Conservation (phyloP, 1,140 invertebrate genomes). For the Olivierus martensii region DNA sequence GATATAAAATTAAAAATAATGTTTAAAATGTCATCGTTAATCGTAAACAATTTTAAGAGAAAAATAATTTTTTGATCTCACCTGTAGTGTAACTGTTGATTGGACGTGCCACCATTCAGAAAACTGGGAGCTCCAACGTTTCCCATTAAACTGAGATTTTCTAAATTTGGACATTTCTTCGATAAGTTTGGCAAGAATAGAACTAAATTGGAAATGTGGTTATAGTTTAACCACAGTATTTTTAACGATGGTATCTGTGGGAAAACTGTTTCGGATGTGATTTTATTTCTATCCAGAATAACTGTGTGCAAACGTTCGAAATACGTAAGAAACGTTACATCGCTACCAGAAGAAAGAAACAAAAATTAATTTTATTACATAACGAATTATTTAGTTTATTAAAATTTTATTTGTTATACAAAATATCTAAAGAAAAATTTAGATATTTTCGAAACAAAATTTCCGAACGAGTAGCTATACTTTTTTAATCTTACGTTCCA, state of each 20-base stretch:
- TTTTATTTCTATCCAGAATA: conserved; percentile 56
- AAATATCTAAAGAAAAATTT: no score
- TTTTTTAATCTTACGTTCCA: no score
- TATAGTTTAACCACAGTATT: conserved; percentile 63
- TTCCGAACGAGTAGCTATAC: no score
- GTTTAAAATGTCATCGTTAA: no score
- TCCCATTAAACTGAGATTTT: conserved; percentile 58
- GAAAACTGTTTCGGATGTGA: conserved; percentile 46
- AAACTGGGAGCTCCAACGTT: conserved; percentile 59
- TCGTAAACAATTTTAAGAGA: no score
- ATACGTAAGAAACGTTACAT: conserved; percentile 47
- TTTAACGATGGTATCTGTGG: conserved; percentile 50
- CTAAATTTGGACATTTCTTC: conserved; percentile 45
- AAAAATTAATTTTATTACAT: no score
- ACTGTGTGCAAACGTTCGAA: conserved; percentile 52
- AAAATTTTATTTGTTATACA: no score
- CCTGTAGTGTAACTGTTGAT: conserved; percentile 64
- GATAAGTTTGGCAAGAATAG: conserved; percentile 51
- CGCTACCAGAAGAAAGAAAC: conserved; percentile 28
- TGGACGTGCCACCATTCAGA: conserved; percentile 54
- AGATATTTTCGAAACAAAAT: no score
- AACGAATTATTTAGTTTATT: no score
- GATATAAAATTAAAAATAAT: no score
- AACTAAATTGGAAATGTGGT: conserved; percentile 48
- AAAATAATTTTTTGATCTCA: no score